These are phyloP conservation scores for Rhinogobius similis DNA, from an alignment of 2,113 vertebrate species.

Conservation along the genomic window DNA sequence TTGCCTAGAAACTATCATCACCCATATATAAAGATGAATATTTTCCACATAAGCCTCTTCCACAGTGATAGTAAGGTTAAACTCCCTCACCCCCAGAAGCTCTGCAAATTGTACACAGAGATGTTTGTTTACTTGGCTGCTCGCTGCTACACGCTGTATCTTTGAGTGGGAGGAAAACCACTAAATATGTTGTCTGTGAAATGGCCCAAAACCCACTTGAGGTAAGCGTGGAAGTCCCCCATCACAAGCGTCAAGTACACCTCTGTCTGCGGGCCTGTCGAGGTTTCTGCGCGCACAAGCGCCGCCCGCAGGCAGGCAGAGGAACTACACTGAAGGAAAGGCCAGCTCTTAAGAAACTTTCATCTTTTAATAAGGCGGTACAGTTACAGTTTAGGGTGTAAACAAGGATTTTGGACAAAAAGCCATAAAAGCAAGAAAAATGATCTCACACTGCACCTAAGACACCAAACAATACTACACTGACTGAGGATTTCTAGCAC, in stretches of 20 bases:
- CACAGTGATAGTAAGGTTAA: slow-evolving; percentile 66
- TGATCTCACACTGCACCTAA: no score
- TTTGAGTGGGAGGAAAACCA: slow-evolving; percentile 67
- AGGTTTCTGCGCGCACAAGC: slow-evolving; percentile 63
- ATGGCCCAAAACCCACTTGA: slow-evolving; percentile 70
- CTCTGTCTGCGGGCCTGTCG: slow-evolving; percentile 49
- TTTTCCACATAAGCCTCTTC: slow-evolving; percentile 58
- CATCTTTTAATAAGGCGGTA: neutral
- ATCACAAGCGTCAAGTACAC: slow-evolving; percentile 52
- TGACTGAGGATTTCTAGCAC: no score
- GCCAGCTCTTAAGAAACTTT: neutral
- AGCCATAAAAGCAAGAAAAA: neutral
- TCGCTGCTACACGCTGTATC: slow-evolving; percentile 59
- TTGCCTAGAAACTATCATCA: slow-evolving; percentile 77
- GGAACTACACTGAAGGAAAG: slow-evolving; percentile 52
- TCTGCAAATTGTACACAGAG: slow-evolving; percentile 63
- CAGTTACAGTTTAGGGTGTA: neutral
- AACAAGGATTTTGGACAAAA: neutral
- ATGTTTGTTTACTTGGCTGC: slow-evolving; percentile 72
- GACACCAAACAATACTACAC: no score
- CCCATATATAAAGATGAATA: slow-evolving; percentile 48
- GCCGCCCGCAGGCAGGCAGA: slow-evolving; percentile 72
- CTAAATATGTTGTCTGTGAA: slow-evolving; percentile 73
- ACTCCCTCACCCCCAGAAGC: slow-evolving; percentile 65
- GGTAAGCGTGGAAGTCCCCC: slow-evolving; percentile 74